Evolutionary conservation across 2,797 vertebrate genomes (phyloP), one percentile per base, ranked within the genome.

Genomic region (Holocentrus rufus): DNA sequence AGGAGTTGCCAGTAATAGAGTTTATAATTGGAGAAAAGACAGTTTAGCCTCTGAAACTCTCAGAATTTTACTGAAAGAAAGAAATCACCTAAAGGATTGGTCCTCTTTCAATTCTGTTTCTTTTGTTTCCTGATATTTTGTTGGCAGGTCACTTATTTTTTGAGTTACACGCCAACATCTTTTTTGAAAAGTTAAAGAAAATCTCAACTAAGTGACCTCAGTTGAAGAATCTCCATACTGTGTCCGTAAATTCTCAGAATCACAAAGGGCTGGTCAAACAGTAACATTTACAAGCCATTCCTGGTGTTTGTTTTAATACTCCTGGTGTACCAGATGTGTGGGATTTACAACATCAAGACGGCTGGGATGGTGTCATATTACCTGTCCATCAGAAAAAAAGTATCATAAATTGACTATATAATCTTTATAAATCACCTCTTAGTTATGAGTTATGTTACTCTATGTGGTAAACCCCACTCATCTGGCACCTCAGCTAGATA

Each of bases 221-320:
- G 93, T 94, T 95, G 91, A 94, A 91, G 94, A 94, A 95, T 97
- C 97, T 99, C 96, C 98, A 99, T 98, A 99, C 97, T 99, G 97
- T 99, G 97, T 98, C 95, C 92, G 90, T 87, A 70, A 84, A 27
- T 60, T 74, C 52, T 80, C 27, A 57, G 65, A 83, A 80, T 20
- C 72, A 66, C 75, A 77, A 79, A 80, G 15, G 50, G 27, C 0
- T 10, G 76, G 79, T 65, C 22, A 15, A 66, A 66, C 52, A 68
- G 49, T 61, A 57, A 64, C 79, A 76, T 83, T 85, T 86, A 79
- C 87, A 79, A 65, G 66, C 68, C 46, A 64, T 80, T 78, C 55
- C 25, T 52, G 20, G 62, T 75, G 80, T 90, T 90, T 88, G 82
- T 67, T 82, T 80, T 81, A 68, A 82, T 78, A 81, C 66, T 7